These are phyloP conservation scores for Ladona fulva DNA, from an alignment of 1,140 invertebrate genomes.

Conservation along the genomic window DNA sequence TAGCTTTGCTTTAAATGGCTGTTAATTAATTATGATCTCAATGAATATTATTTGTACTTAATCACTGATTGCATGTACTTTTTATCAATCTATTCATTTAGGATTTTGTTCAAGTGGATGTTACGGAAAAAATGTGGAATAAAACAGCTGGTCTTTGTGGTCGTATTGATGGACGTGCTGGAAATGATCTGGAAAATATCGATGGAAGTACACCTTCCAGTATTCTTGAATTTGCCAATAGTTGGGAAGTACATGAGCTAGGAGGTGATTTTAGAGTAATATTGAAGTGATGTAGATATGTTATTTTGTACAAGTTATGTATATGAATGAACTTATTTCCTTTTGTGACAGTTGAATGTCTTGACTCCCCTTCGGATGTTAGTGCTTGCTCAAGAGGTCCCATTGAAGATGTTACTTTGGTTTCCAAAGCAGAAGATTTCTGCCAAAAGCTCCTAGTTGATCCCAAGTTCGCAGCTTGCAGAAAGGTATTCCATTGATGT, in stretches of 20 bases:
- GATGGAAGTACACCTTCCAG: constrained; percentile 41
- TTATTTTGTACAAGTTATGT: constrained; percentile 29
- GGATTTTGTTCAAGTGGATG: constrained; percentile 52
- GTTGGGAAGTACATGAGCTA: constrained; percentile 55
- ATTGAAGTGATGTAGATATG: constrained; percentile 50
- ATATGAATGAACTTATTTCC: neutral
- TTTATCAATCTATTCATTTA: constrained; percentile 28
- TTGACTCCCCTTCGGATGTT: neutral
- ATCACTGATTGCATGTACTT: neutral
- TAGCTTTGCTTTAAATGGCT: neutral
- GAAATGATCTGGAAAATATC: constrained; percentile 58
- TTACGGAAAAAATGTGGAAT: constrained; percentile 60
- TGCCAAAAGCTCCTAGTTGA: constrained; percentile 25
- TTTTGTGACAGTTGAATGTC: neutral
- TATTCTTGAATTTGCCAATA: constrained; percentile 46
- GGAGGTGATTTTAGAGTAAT: constrained; percentile 41
- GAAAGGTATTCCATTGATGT: constrained; percentile 20
- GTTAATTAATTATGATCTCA: neutral
- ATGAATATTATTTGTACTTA: constrained; percentile 12
- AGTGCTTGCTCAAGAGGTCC: neutral
- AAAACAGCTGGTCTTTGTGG: constrained; percentile 74
- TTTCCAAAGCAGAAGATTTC: constrained; percentile 22
- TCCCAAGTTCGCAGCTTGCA: constrained; percentile 24
- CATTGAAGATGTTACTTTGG: neutral
- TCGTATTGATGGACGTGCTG: constrained; percentile 53